Base-by-base conservation (phyloP, 2,113 vertebrate species). In the Oreochromis spilurus region DNA sequence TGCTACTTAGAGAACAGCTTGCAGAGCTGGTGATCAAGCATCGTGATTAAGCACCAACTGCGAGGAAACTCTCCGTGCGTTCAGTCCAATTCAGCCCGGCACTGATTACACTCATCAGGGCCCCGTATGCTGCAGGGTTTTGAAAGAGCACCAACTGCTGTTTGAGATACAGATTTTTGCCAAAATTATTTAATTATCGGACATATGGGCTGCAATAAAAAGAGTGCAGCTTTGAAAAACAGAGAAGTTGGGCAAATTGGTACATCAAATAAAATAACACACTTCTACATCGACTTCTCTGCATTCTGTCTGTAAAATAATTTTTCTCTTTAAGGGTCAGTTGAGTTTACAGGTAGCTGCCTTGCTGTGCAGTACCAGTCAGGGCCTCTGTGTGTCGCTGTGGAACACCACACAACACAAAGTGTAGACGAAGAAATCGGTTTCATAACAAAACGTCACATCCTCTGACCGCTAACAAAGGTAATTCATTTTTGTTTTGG, bases 31-130 rank as follows among this genome's bases (percentile, higher is more conserved):
- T 94, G 94, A 95, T 95, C 92, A 94, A 94, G 90, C 93, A 89
- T 94, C 89, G 91, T 95, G 94, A 96, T 96, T 95, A 96, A 94
- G 89, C 92, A 92, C 94, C 95, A 92, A 94, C 95, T 95, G 94
- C 34, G 93, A 95, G 88, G 81, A 92, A 94, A 94, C 89, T 89
- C 91, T 94, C 88, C 26, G 81, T 90, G 91, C 90, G 84, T 91
- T 94, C 90, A 86, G 82, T 92, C 90, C 92, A 93, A 94, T 96
- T 95, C 90, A 91, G 91, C 86, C 87, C 81, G 16, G 92, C 60
- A 62, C 93, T 95, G 94, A 96, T 96, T 94, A 87, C 81, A 77
- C 86, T 92, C 92, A 93, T 95, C 91, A 93, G 91, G 72, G 86
- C 85, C 79, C 86, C 79, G 62, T 89, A 87, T 94, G 91, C 91